Percentiles rank a stretch among this genome's conserved stretches.
Evolutionary conservation across 2,888 invertebrate genomes (phyloP).

Genomic region (Apamea anceps): DNA sequence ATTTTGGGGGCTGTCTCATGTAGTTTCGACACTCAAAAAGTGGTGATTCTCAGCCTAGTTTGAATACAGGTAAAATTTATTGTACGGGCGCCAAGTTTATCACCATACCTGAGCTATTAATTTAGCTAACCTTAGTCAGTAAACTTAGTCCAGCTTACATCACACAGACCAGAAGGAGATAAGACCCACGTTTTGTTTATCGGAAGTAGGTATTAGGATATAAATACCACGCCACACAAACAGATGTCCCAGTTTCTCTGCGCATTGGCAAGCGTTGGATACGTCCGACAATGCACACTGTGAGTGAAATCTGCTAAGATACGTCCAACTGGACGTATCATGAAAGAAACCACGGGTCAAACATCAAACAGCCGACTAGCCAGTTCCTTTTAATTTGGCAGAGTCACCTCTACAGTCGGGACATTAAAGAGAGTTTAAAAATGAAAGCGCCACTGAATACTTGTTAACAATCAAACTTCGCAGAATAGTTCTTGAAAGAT

Average conservation of each 20-base stretch:
- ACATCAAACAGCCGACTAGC: neutral
- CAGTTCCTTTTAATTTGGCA: constrained; percentile 33
- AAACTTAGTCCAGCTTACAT: neutral
- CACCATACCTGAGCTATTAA: neutral
- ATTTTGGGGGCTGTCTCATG: neutral
- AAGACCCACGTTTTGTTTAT: neutral
- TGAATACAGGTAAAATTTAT: neutral
- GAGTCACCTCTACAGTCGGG: neutral
- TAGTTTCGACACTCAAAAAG: neutral
- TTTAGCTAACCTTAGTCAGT: neutral
- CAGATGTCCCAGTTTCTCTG: constrained; percentile 21
- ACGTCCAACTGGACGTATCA: constrained; percentile 12
- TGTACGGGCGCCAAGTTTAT: neutral
- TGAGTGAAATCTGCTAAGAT: constrained; percentile 32
- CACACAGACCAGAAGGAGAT: neutral
- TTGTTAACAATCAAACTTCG: neutral
- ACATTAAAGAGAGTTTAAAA: neutral
- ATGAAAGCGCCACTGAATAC: neutral
- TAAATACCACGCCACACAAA: neutral
- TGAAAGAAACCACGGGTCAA: constrained; percentile 17
- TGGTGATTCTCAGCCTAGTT: neutral
- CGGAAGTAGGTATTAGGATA: neutral
- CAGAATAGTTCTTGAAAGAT: neutral
- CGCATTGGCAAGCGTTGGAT: constrained; percentile 35
- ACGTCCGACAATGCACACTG: neutral